A percentile compares a stretch with the other conserved stretches of the same genome.
These are phyloP conservation scores for Parnassius mnemosyne DNA, from an alignment of 2,888 invertebrate species.

Conservation along the genomic window DNA sequence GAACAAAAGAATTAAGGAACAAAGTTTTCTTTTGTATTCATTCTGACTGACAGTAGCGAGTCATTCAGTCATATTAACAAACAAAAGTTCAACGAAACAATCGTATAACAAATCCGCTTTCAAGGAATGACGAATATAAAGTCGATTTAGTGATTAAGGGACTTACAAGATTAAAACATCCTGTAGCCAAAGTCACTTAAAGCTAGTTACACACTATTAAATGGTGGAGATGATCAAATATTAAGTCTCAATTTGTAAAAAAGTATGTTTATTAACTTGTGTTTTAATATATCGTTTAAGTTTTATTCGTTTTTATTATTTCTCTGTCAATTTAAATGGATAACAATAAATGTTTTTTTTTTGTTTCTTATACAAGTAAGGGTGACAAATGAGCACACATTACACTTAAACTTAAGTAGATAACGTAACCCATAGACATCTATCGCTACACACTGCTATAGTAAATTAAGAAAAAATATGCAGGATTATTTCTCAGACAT, in stretches of 20 bases:
- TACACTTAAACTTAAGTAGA: too few relatives aligned
- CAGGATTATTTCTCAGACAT: too few relatives aligned
- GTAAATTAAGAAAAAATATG: too few relatives aligned
- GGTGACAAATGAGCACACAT: too few relatives aligned
- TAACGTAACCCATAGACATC: too few relatives aligned
- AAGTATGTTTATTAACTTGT: too few relatives aligned
- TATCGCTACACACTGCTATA: too few relatives aligned
- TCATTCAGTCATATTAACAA: constrained; percentile 18
- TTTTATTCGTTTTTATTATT: too few relatives aligned
- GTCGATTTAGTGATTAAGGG: constrained; percentile 37
- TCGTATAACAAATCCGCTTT: constrained; percentile 26
- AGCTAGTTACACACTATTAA: constrained; percentile 4
- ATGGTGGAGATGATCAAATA: background rate
- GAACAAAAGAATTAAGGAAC: constrained; percentile 8
- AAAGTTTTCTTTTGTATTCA: constrained; percentile 4
- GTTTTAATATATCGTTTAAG: too few relatives aligned
- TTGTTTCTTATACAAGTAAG: too few relatives aligned
- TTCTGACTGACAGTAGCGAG: constrained; percentile 4
- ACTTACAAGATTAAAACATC: constrained; percentile 38
- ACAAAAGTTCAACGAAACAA: constrained; percentile 24
- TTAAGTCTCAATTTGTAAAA: background rate
- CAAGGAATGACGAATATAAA: constrained; percentile 32
- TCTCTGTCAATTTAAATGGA: too few relatives aligned
- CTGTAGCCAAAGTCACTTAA: constrained; percentile 31
- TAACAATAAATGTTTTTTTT: too few relatives aligned